Conservation (phyloP, 1,140 invertebrate genomes). For the Macrosteles quadrilineatus region DNA sequence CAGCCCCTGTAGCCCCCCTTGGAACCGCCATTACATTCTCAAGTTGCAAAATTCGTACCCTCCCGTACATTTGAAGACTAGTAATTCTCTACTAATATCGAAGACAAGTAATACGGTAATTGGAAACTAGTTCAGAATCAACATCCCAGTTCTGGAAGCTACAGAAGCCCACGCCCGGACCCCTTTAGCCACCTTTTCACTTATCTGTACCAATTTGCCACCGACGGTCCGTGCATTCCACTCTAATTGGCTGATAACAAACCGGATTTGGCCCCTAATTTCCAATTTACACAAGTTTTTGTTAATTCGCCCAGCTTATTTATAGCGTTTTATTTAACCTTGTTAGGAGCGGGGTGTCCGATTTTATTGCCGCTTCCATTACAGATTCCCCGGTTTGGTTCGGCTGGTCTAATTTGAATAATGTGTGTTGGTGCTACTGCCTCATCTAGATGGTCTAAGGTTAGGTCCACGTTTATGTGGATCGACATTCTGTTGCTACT, state of each 20-base stretch:
- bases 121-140: too few species aligned
- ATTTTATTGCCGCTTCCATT: slow-evolving; percentile 14
- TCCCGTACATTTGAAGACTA: too few species aligned
- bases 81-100: too few species aligned
- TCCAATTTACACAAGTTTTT: slow-evolving; percentile 18
- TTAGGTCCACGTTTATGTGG: too few species aligned
- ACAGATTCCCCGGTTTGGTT: not conserved
- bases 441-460: too few species aligned
- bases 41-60: too few species aligned
- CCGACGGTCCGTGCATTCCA: not conserved
- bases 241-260: slow-evolving; percentile 21
- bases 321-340: slow-evolving; percentile 12
- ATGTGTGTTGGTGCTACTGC: slow-evolving; percentile 1
- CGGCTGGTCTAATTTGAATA: slow-evolving; percentile 2
- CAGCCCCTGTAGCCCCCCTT: too few species aligned
- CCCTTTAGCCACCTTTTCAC: not conserved
- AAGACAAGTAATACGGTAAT: too few species aligned
- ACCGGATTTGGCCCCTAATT: slow-evolving; percentile 14
- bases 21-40: too few species aligned
- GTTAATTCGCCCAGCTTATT: slow-evolving; percentile 19
- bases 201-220: slow-evolving; percentile 24
- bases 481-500: too few species aligned
- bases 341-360: slow-evolving; percentile 9
- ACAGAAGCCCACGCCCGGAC: too few species aligned
- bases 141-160: too few species aligned